Evolutionary conservation across 2,113 vertebrate species (phyloP), one percentile per base, ranked within the genome.

Genomic region (Rhagologus leucostigma): DNA sequence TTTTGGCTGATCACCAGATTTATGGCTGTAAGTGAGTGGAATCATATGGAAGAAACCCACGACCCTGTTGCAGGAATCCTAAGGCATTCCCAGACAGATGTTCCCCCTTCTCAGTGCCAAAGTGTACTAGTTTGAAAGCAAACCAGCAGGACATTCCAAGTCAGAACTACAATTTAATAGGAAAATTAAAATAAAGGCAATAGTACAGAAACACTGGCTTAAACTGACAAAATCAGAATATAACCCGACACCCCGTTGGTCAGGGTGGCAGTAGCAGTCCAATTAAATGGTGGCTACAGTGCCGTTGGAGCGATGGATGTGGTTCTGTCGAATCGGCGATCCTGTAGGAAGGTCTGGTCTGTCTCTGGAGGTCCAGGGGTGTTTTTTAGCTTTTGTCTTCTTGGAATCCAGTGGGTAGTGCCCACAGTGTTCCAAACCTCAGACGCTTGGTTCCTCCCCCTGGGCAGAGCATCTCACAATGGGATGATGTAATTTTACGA

Each of bases 321-420:
- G 33, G 4, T 80, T 80, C 39, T 55, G 20, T 30, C 0, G 0
- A 46, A 55, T 27, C 1, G 0, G 14, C 10, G n/a, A 68, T 68
- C 17, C 42, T 47, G 5, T 49, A 33, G n/a, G 16, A 16, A 32
- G 29, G n/a, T 39, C 42, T 68, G 64, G 42, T 49, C 29, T 35
- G 39, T 39, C 29, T 81, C 78, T 57, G 53, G 32, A 49, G 23
- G n/a, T 39, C 22, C 63, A 33, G n/a, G 10, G 29, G 11, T 33
- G 9, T 17, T 57, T 69, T 18, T 19, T 14, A 81, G 17, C 18
- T 47, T 44, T 57, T 49, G 35, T 69, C 29, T 23, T 59, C 29
- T 29, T 35, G n/a, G 53, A 68, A 29, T 39, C 29, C 64, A 49
- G 42, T 39, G 23, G 14, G 29, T 22, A 27, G 14, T 27, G n/a